Evolutionary conservation across 2,797 vertebrate genomes (phyloP).

Genomic region (Myripristis murdjan): DNA sequence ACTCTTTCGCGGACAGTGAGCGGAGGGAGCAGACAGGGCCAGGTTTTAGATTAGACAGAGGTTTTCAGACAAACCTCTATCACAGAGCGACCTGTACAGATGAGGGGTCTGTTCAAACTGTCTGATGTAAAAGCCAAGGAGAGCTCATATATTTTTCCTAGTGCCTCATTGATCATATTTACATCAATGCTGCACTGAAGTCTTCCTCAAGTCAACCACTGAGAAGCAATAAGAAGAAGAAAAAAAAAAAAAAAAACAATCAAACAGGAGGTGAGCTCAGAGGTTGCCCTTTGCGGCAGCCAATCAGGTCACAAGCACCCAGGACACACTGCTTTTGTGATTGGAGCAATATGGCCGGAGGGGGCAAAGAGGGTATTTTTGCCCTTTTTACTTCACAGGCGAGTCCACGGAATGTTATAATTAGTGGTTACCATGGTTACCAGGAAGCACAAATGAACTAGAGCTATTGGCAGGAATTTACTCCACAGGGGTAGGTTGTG

Average conservation of each 20-base stretch:
- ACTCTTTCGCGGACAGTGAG: background rate
- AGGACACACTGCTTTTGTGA: conserved; percentile 23
- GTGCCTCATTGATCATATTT: conserved; percentile 9
- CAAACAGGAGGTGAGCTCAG: conserved; percentile 41
- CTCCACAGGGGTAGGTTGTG: conserved; percentile 51
- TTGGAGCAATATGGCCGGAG: conserved; percentile 37
- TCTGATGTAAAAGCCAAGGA: background rate
- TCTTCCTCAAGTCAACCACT: background rate
- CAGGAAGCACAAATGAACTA: conserved; percentile 65
- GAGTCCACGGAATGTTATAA: conserved; percentile 76
- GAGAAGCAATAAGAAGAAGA: conserved; percentile 15
- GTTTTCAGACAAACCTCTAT: conserved; percentile 1
- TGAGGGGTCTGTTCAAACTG: conserved; percentile 4
- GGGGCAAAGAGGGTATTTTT: conserved; percentile 49
- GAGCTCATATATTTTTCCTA: background rate
- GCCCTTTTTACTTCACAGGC: conserved; percentile 42
- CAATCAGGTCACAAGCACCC: conserved; percentile 28
- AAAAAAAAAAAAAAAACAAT: too few species aligned
- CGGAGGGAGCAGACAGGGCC: background rate
- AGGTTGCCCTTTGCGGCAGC: conserved; percentile 16
- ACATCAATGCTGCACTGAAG: background rate
- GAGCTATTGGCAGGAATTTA: conserved; percentile 62
- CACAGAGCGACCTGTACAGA: conserved; percentile 7
- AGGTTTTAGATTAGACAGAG: background rate
- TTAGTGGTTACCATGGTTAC: conserved; percentile 67